phyloP scores from a whole-genome alignment of 1,140 invertebrate species.

The Xylocopa sonorina region DNA sequence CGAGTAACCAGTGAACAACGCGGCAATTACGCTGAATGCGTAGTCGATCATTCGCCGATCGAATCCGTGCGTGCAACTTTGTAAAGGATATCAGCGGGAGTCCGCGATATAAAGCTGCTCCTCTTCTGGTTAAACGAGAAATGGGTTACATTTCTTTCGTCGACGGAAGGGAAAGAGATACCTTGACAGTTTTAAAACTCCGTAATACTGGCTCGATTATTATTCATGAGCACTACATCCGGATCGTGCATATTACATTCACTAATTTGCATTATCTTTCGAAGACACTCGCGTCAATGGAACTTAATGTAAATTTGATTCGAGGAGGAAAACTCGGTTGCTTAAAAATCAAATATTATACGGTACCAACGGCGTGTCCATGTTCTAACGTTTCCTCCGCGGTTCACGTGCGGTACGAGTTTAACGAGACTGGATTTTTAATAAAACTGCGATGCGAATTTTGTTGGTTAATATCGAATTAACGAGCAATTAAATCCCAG shows the following conservation, averaged over 20 bases:
- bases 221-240: constrained; percentile 59
- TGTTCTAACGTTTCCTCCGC: not conserved
- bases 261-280: constrained; percentile 42
- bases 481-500: not conserved
- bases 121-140: too few relatives aligned
- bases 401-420: not conserved
- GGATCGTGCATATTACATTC: constrained; percentile 56
- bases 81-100: too few relatives aligned
- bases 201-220: constrained; percentile 51
- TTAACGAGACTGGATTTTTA: too few relatives aligned
- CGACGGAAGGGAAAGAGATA: constrained; percentile 8
- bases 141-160: constrained; percentile 20
- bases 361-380: not conserved
- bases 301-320: constrained; percentile 31
- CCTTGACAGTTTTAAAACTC: not conserved
- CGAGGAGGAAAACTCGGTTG: not conserved
- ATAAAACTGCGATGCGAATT: too few relatives aligned
- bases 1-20: constrained; percentile 27
- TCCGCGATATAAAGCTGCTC: too few relatives aligned
- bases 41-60: constrained; percentile 16
- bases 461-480: not conserved
- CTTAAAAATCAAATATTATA: not conserved
- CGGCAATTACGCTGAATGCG: constrained; percentile 25
- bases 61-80: too few relatives aligned
- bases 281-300: constrained; percentile 37